Percentiles rank a stretch among this genome's conserved stretches.
phyloP scores from a whole-genome alignment of 2,797 vertebrate genomes.

The Rallus crepitans region DNA sequence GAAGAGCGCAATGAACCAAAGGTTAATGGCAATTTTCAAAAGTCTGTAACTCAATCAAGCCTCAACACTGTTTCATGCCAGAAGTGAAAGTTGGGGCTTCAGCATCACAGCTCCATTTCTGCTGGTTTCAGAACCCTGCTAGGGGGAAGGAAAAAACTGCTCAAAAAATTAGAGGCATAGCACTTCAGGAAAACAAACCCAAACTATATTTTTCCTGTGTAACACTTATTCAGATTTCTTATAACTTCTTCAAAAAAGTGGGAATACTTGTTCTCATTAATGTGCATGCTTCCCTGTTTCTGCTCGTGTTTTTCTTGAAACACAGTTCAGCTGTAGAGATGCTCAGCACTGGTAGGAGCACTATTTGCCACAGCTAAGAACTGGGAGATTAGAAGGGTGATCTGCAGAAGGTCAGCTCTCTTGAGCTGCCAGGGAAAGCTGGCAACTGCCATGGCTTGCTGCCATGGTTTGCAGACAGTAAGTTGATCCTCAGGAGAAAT shows the following conservation, averaged over 20 bases:
- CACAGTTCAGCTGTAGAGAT: not conserved
- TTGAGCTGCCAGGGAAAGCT: not conserved
- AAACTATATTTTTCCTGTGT: not conserved
- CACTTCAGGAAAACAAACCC: not conserved
- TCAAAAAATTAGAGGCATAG: not conserved
- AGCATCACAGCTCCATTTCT: not conserved
- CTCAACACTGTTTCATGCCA: not conserved
- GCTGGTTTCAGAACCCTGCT: not conserved
- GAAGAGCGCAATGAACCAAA: constrained; percentile 33
- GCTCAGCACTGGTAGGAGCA: not conserved
- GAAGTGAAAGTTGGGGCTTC: constrained; percentile 6
- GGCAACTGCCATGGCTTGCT: not conserved
- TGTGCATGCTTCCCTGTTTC: not conserved
- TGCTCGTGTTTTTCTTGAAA: not conserved
- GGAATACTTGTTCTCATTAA: not conserved
- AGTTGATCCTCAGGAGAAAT: not conserved
- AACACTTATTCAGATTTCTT: not conserved
- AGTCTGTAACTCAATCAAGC: not conserved
- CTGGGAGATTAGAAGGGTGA: not conserved
- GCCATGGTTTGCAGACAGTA: not conserved
- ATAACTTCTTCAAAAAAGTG: not conserved
- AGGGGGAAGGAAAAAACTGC: not conserved
- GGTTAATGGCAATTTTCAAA: constrained; percentile 44
- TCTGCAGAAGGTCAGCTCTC: not conserved
- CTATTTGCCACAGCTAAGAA: not conserved